Evolutionary conservation across 2,888 invertebrate species (phyloP), one percentile per base, ranked within the genome.

Genomic region (Drosophila paranaensis): DNA sequence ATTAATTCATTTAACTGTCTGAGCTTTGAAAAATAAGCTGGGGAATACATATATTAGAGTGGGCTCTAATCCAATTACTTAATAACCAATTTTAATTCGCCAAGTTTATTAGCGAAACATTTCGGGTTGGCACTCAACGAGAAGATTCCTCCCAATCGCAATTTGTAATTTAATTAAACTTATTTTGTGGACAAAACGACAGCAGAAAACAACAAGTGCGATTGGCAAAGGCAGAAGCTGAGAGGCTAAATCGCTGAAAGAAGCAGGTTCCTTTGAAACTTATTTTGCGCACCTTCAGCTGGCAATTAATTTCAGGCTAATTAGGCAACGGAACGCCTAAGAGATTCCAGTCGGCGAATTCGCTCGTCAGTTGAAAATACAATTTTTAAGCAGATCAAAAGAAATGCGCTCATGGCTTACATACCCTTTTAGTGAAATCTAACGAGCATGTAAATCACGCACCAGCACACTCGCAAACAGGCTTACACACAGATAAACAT

Each of bases 381-480:
- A 20, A 16, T 25, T 63, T 64, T 37, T 40, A 16, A 45, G 30
- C 20, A 64, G 54, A 68, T 77, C 78, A 76, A 76, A 76, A 43
- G 30, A 10, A 53, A 58, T 50, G 16, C 39, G 43, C 35, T 20
- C n/a, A 25, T 45, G 30, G 48, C 20, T 30, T 20, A 46, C 50
- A 61, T 51, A 73, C 58, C 73, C 58, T 56, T 57, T 66, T 65
- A 37, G 55, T 20, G 10, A 55, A 40, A 43, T 73, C 42, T 69
- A 62, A 60, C 65, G 58, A 74, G 68, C 78, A 70, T 86, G 75
- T 88, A 76, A 76, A 83, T 86, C 83, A 76, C 76, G 66, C 39
- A 16, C 57, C 60, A 64, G 61, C 35, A 48, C 60, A 69, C 66
- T 63, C 39, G 45, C 57, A 69, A 43, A 48, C 30, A 51, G 27